phyloP scores from a whole-genome alignment of 2,113 vertebrate species.

The Geothlypis trichas region DNA sequence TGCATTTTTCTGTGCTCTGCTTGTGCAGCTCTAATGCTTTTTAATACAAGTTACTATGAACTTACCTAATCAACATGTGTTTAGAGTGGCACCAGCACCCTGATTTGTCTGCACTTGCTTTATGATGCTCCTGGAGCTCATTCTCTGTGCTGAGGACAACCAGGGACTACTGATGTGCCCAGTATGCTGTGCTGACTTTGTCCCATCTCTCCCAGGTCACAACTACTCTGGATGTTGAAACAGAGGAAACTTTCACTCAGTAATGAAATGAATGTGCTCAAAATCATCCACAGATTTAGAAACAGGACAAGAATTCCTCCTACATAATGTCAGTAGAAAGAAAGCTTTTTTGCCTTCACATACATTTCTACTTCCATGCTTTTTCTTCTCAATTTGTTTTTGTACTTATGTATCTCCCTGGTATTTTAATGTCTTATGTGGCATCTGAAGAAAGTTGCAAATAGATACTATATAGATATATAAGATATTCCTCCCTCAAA shows the following conservation, averaged over 20 bases:
- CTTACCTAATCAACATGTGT: background rate
- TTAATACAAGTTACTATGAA: background rate
- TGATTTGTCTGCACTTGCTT: fast-evolving
- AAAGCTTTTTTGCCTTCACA: background rate
- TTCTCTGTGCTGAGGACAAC: background rate
- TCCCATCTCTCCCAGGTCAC: background rate
- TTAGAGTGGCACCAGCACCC: background rate
- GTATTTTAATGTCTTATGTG: background rate
- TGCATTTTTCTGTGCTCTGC: background rate
- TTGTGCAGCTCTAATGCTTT: background rate
- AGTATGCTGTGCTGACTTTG: fast-evolving
- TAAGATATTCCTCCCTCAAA: background rate
- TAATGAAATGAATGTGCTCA: background rate
- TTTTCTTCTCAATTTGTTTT: background rate
- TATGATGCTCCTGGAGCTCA: background rate
- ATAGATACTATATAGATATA: background rate
- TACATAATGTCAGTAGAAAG: background rate
- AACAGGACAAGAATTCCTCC: background rate
- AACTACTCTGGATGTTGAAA: background rate
- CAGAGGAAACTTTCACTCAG: background rate
- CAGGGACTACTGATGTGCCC: background rate
- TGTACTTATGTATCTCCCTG: background rate
- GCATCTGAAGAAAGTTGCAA: background rate
- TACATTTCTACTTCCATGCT: background rate
- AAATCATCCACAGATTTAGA: background rate